phyloP scores from a whole-genome alignment of 2,113 vertebrate genomes.

The Pedetes capensis region DNA sequence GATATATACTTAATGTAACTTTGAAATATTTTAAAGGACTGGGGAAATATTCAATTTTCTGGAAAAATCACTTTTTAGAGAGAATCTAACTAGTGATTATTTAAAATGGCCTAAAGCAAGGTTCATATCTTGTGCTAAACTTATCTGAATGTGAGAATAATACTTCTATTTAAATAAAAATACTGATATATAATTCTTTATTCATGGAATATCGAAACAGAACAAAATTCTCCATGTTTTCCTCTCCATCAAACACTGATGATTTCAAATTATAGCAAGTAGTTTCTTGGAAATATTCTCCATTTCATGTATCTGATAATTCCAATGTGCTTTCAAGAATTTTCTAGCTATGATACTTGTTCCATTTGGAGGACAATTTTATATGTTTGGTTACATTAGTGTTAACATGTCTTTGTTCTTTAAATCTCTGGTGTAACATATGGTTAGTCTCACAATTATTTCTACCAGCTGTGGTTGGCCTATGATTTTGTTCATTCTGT shows the following conservation, averaged over 20 bases:
- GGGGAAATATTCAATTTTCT: neutral
- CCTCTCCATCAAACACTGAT: neutral
- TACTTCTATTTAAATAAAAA: neutral
- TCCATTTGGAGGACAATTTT: conserved; percentile 45
- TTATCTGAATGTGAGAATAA: neutral
- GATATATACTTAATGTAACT: neutral
- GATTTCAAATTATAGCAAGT: conserved; percentile 35
- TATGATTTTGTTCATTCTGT: conserved; percentile 62
- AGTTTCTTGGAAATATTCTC: conserved; percentile 14
- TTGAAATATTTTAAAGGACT: neutral
- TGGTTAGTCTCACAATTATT: conserved; percentile 60
- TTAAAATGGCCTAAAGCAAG: conserved; percentile 4
- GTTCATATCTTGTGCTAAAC: neutral
- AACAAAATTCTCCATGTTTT: conserved; percentile 7
- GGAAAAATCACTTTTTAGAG: neutral
- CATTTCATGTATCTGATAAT: conserved; percentile 22
- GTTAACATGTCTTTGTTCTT: conserved; percentile 62
- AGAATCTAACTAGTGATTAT: neutral
- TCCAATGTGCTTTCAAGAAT: neutral
- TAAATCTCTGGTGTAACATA: conserved; percentile 58
- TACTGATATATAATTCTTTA: conserved; percentile 10
- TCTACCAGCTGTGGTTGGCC: conserved; percentile 57
- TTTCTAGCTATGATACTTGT: conserved; percentile 21
- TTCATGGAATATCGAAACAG: neutral
- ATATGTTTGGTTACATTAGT: conserved; percentile 49